Base-by-base conservation (phyloP, 2,113 vertebrate species). In the Columba janthina region DNA sequence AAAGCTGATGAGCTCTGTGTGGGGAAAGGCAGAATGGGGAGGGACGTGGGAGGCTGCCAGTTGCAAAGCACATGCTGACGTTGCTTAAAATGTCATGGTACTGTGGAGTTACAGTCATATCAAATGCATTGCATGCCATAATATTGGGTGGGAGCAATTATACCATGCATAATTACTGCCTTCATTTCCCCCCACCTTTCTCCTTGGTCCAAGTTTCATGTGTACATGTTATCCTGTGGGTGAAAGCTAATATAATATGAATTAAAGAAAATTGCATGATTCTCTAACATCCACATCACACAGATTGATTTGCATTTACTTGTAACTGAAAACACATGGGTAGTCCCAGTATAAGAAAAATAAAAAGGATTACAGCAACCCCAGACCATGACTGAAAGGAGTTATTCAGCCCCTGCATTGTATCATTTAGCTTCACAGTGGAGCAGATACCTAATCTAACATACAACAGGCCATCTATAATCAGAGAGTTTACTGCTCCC, bases 401-500 rank as follows among this genome's bases (percentile, higher is more conserved):
- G 93, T 89, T 93, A 91, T 66, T 88, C 96, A 97, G 78, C 96
- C 92, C 89, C 88, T 94, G 89, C 66, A 93, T 91, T 94, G 92
- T 94, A 87, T 92, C 90, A 70, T 96, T 96, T 95, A 94, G 90
- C 75, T 97, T 95, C 95, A 96, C 93, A 96, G 95, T 79, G 94
- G 76, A 96, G 91, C 91, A 97, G 95, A 96, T 96, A 96, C 92
- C 91, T 97, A 97, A 97, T 97, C 95, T 97, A 91, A 97, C 94
- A 97, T 97, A 95, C 89, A 97, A 88, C 88, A 93, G 96, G 84
- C 90, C 88, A 96, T 96, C 93, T 95, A 90, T 97, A 97, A 96
- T 91, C 84, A 97, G 96, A 95, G 87, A 83, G 67, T 94, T 95
- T 96, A 95, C 93, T 96, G 96, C 92, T 96, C 94, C 79, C 85